Percentiles rank a stretch among this genome's conserved stretches.
phyloP scores from a whole-genome alignment of 2,797 vertebrate species.

The Bovichtus variegatus region DNA sequence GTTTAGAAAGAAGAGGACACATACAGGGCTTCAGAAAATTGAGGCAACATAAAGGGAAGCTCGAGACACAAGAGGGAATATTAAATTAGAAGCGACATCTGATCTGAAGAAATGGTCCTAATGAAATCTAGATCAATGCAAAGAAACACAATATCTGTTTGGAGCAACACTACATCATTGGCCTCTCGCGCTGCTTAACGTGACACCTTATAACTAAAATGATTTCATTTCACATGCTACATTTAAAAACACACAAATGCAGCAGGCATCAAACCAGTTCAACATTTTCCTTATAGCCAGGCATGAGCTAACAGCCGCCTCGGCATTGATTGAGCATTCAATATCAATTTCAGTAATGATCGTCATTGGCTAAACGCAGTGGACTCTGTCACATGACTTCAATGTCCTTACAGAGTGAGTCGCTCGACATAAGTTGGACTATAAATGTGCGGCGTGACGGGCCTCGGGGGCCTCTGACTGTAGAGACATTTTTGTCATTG shows the following conservation, averaged over 20 bases:
- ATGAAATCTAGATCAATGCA: slow-evolving; percentile 11
- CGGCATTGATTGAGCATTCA: slow-evolving; percentile 40
- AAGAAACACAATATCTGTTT: not conserved
- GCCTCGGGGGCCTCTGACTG: slow-evolving; percentile 69
- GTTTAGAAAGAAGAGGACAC: not conserved
- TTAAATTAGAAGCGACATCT: not conserved
- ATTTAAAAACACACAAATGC: slow-evolving; percentile 8
- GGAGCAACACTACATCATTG: not conserved
- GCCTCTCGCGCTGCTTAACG: not conserved
- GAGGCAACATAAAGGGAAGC: slow-evolving; percentile 3
- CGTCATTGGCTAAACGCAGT: slow-evolving; percentile 50
- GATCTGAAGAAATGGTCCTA: not conserved
- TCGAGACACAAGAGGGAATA: slow-evolving; percentile 1
- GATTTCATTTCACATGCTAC: not conserved
- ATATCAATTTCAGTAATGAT: slow-evolving; percentile 50
- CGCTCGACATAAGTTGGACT: slow-evolving; percentile 53
- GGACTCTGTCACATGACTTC: slow-evolving; percentile 49
- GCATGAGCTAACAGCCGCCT: slow-evolving; percentile 2
- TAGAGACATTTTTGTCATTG: slow-evolving; percentile 71
- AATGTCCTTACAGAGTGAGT: slow-evolving; percentile 58
- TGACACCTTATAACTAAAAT: not conserved
- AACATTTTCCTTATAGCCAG: not conserved
- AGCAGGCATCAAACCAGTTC: slow-evolving; percentile 9
- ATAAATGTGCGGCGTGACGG: slow-evolving; percentile 65
- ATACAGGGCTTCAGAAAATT: not conserved